Evolutionary conservation across 2,797 vertebrate genomes (phyloP).

Genomic region (Epinephelus coioides): DNA sequence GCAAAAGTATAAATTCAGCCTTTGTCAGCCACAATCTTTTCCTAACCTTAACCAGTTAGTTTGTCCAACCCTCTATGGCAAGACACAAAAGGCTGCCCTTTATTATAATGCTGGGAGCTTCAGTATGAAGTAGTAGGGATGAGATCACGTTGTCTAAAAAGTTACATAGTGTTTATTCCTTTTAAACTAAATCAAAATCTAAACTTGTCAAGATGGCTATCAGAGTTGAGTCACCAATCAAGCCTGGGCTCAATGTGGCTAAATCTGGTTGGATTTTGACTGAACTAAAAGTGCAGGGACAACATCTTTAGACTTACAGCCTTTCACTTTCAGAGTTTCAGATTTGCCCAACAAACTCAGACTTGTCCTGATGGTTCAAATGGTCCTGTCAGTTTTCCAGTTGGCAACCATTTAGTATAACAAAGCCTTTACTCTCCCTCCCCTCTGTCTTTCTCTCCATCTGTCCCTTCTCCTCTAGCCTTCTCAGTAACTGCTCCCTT

Average conservation of each 20-base stretch:
- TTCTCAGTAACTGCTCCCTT: slow-evolving; percentile 20
- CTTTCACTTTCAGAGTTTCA: slow-evolving; percentile 9
- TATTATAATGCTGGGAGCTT: too few relatives aligned
- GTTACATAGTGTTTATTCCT: not conserved
- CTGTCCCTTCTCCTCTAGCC: slow-evolving; percentile 25
- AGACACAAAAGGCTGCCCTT: too few relatives aligned
- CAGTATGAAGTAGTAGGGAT: too few relatives aligned
- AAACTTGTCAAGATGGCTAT: not conserved
- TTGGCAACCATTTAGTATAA: slow-evolving; percentile 46
- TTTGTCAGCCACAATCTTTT: too few relatives aligned
- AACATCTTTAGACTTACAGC: not conserved
- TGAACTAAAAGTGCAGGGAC: not conserved
- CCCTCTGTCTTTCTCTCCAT: slow-evolving; percentile 35
- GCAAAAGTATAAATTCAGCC: too few relatives aligned
- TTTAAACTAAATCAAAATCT: not conserved
- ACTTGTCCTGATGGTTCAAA: slow-evolving; percentile 39
- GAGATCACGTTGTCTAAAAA: too few relatives aligned
- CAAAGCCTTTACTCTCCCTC: slow-evolving; percentile 35
- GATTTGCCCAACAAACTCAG: slow-evolving; percentile 9
- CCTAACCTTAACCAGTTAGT: too few relatives aligned
- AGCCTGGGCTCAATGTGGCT: not conserved
- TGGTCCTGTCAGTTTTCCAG: slow-evolving; percentile 43
- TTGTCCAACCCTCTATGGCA: too few relatives aligned
- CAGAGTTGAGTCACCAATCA: not conserved
- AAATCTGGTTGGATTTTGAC: not conserved